Base-by-base conservation (phyloP, 2,888 invertebrate species). In the Megastigmus dorsalis region DNA sequence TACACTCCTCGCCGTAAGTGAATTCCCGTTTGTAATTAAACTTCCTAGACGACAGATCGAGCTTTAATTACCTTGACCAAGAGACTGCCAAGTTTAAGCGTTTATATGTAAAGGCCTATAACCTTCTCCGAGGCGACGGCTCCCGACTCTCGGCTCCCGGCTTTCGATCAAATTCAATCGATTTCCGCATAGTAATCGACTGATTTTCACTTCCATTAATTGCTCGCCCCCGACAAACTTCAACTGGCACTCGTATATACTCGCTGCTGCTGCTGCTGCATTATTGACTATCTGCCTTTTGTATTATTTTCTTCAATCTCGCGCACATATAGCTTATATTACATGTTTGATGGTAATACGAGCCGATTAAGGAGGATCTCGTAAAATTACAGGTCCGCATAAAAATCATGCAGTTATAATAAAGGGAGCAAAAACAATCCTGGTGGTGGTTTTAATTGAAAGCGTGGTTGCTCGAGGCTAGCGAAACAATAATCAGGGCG, bases 1-100 rank as follows among this genome's bases (percentile, higher is more conserved):
- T 76, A 79, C 23, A 18, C 38, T 9, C n/a, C 38, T 7, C n/a
- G 77, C 76, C n/a, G 79, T 80, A 79, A 81, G 81, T 81, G 81
- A 81, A 81, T 82, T 80, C 79, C 75, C 59, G 71, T 68, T 75
- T 60, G 77, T 76, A 81, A 83, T 83, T 82, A 82, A 82, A 83
- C 82, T 82, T 82, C 78, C 78, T 78, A 81, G 82, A 83, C 81
- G 77, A 69, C 68, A 76, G 77, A 72, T 74, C 76, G 60, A 57
- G 70, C 72, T 72, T 68, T 77, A 76, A 76, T 74, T 69, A 70
- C 60, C 74, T 74, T 72, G 76, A 76, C 72, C 75, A 74, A n/a
- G n/a, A n/a, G n/a, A 57, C 54, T 43, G 54, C 28, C 18, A 45
- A 28, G 10, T 60, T 60, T 18, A 13, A 60, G 43, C 18, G 45